A percentile compares a stretch with the other conserved stretches of the same genome.
Evolutionary conservation across 2,888 invertebrate species (phyloP).

Genomic region (Adelognathus sp.): DNA sequence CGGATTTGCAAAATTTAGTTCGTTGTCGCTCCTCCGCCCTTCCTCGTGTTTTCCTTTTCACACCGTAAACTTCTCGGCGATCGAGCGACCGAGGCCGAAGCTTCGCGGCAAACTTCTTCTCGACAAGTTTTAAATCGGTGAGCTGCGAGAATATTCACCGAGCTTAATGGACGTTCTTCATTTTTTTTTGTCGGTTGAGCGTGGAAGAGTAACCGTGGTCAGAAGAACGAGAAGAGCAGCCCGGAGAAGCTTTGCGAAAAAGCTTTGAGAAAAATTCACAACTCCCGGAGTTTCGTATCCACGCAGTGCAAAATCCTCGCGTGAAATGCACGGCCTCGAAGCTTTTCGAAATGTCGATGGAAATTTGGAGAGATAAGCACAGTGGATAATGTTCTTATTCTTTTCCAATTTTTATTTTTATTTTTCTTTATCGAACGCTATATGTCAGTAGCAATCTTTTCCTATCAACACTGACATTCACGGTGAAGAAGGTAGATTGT

Average conservation of each 20-base stretch:
- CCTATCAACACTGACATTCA: constrained; percentile 47
- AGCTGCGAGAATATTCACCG: constrained; percentile 39
- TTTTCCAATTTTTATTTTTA: not conserved
- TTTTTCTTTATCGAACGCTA: constrained; percentile 18
- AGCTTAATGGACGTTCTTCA: constrained; percentile 35
- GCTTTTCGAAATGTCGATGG: constrained; percentile 52
- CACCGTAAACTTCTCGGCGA: constrained; percentile 7
- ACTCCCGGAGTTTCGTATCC: constrained; percentile 31
- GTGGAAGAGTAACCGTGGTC: too few relatives aligned
- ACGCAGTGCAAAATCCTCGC: constrained; percentile 29
- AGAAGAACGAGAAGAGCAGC: not conserved
- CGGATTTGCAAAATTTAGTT: not conserved
- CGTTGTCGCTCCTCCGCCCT: not conserved
- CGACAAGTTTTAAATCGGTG: constrained; percentile 43
- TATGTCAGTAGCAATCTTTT: constrained; percentile 54
- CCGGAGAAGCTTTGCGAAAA: not conserved
- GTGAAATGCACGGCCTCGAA: constrained; percentile 19
- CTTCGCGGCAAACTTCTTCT: constrained; percentile 11
- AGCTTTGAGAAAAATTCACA: constrained; percentile 27
- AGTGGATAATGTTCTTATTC: constrained; percentile 2
- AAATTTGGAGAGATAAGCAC: constrained; percentile 45
- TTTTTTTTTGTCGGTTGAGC: not conserved
- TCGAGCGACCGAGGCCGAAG: constrained; percentile 3
- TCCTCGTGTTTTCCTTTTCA: not conserved
- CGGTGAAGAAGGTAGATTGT: too few relatives aligned